Conservation (phyloP, 2,888 invertebrate species). For the Arenicola marina region DNA sequence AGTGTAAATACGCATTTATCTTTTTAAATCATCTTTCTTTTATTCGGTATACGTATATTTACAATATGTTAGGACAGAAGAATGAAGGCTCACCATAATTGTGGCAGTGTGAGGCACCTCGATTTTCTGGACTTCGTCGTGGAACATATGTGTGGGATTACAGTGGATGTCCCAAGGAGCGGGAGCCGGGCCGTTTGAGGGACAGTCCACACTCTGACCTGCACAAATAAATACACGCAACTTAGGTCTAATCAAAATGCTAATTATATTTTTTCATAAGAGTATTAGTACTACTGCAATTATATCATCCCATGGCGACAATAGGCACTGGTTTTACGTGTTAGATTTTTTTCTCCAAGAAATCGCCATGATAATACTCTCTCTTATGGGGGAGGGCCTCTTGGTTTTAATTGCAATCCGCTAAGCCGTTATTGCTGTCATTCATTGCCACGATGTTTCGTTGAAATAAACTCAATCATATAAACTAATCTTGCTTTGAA, state of each 20-base stretch:
- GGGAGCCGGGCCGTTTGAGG: slow-evolving; percentile 32
- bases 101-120: slow-evolving; percentile 38
- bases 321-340: no score
- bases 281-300: no score
- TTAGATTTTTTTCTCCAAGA: no score
- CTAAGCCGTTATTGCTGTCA: no score
- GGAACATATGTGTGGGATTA: slow-evolving; percentile 31
- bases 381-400: no score
- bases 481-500: no score
- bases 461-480: no score
- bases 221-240: background rate
- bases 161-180: slow-evolving; percentile 35
- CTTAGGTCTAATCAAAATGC: background rate
- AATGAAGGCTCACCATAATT: slow-evolving; percentile 34
- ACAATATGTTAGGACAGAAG: no score
- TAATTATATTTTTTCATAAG: no score
- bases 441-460: no score
- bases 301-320: no score
- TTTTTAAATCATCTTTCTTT: background rate
- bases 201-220: slow-evolving; percentile 35
- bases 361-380: background rate
- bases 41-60: background rate
- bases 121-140: slow-evolving; percentile 32
- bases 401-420: no score
- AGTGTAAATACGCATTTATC: background rate